Percentiles rank a stretch among this genome's conserved stretches.
Conservation (phyloP, 2,888 invertebrate genomes). For the Pandemis corylana region DNA sequence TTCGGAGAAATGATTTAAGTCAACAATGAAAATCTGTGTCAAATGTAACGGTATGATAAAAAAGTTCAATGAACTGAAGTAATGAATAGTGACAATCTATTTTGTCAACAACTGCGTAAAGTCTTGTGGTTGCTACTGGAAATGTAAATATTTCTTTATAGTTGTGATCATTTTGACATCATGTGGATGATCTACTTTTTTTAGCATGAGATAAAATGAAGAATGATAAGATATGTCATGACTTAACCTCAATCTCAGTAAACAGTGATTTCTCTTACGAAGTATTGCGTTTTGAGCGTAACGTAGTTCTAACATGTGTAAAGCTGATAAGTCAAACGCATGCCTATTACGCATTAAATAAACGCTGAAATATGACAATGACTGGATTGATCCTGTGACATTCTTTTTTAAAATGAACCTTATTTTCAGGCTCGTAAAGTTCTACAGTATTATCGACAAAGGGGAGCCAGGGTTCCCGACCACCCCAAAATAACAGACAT, state of each 20-base stretch:
- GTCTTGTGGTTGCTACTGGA: too few relatives aligned
- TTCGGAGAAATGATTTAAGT: neutral
- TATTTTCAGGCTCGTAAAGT: constrained; percentile 70
- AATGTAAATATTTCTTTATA: neutral
- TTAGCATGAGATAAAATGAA: constrained; percentile 17
- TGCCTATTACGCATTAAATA: too few relatives aligned
- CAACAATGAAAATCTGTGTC: constrained; percentile 6
- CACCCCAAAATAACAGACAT: constrained; percentile 76
- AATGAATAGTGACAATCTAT: neutral
- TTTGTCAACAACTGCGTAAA: neutral
- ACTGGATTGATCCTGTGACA: too few relatives aligned
- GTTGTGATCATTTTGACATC: neutral
- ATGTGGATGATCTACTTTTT: constrained; percentile 19
- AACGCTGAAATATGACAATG: too few relatives aligned
- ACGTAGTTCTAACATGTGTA: neutral
- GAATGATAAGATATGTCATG: constrained; percentile 30
- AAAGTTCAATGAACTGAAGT: constrained; percentile 10
- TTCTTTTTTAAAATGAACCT: neutral
- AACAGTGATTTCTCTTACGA: neutral
- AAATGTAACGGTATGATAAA: constrained; percentile 9
- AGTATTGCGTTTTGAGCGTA: constrained; percentile 26
- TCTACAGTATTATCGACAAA: constrained; percentile 73
- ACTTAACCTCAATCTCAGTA: neutral
- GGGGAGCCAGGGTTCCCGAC: constrained; percentile 55
- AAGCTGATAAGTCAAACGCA: too few relatives aligned